A percentile compares a stretch with the other conserved stretches of the same genome.
phyloP scores from a whole-genome alignment of 2,888 invertebrate species.

The Agrotis clavis region DNA sequence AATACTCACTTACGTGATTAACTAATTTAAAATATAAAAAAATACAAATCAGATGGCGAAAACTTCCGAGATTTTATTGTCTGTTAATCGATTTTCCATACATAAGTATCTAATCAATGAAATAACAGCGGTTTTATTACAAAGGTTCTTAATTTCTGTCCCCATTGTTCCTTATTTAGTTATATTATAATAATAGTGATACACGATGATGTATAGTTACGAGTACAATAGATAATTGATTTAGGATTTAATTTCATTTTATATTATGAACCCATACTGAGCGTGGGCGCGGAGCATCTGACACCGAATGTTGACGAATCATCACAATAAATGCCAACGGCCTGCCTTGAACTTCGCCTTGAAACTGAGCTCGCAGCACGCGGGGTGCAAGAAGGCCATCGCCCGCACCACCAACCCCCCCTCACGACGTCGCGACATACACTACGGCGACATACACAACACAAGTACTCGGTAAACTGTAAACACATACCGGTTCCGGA shows the following conservation, averaged over 20 bases:
- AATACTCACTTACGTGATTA: background rate
- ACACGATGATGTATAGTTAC: constrained; percentile 29
- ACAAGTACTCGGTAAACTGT: constrained; percentile 73
- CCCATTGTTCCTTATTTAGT: constrained; percentile 31
- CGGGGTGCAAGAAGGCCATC: constrained; percentile 78
- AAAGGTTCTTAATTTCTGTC: constrained; percentile 35
- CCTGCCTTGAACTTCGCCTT: constrained; percentile 89
- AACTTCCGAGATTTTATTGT: background rate
- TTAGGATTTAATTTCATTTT: constrained; percentile 61
- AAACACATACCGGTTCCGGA: constrained; percentile 82
- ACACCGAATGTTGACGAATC: constrained; percentile 84
- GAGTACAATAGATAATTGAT: constrained; percentile 58
- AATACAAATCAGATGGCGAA: background rate
- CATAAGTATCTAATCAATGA: background rate
- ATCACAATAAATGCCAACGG: constrained; percentile 88
- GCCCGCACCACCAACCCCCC: constrained; percentile 67
- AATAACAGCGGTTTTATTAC: constrained; percentile 13
- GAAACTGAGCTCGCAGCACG: constrained; percentile 69
- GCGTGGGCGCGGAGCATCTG: constrained; percentile 66
- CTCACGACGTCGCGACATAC: constrained; percentile 68
- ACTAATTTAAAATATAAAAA: background rate
- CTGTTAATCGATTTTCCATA: background rate
- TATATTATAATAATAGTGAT: constrained; percentile 36
- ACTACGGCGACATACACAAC: constrained; percentile 69
- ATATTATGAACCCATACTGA: constrained; percentile 62